Evolutionary conservation across 2,113 vertebrate genomes (phyloP).

Genomic region (Patagioenas fasciata): DNA sequence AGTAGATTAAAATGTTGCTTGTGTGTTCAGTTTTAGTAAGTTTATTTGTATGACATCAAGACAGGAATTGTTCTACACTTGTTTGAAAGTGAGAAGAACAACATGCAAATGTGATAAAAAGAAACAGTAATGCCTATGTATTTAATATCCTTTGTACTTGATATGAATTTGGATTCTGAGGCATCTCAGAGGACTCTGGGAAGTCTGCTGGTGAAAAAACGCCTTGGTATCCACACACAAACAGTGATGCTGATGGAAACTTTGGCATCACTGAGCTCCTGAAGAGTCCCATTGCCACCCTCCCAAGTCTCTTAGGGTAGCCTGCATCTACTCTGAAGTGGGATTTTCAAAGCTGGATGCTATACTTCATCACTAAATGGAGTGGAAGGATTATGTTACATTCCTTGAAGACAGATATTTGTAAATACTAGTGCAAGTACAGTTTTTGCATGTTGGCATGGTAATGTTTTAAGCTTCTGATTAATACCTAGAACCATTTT

Average conservation of each 20-base stretch:
- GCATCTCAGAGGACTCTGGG: background rate
- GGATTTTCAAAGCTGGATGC: background rate
- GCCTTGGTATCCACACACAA: background rate
- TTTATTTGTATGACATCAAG: background rate
- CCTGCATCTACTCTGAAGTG: background rate
- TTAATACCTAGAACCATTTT: background rate
- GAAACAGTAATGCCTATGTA: background rate
- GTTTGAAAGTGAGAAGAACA: background rate
- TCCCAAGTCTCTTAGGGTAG: background rate
- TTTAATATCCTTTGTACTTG: background rate
- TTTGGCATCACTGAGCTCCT: background rate
- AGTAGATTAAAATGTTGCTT: background rate
- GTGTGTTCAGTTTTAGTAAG: background rate
- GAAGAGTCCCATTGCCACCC: background rate
- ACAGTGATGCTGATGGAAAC: background rate
- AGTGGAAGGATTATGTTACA: background rate
- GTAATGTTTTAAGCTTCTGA: slow-evolving; percentile 13
- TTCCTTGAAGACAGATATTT: background rate
- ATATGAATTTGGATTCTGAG: background rate
- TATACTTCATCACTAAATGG: background rate
- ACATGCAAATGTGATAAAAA: background rate
- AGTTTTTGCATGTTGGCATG: background rate
- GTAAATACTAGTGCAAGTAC: background rate
- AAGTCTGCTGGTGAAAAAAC: background rate
- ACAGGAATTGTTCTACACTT: background rate